Evolutionary conservation across 1,140 invertebrate genomes (phyloP), one percentile per base, ranked within the genome.

Genomic region (Oppia nitens): DNA sequence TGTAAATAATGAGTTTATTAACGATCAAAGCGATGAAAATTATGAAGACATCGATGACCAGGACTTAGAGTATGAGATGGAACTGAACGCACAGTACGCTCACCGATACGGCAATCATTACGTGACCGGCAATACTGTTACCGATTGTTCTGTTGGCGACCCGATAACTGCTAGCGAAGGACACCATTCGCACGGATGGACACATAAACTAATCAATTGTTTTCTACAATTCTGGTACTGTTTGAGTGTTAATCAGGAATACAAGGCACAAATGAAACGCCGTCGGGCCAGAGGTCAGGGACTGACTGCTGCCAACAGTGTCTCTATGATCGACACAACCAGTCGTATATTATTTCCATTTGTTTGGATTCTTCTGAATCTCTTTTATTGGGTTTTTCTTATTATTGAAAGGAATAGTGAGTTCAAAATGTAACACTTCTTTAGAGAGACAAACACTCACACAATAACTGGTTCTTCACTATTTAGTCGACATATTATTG

Each of bases 361-460:
- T 2, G 85, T 85, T 1, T 93, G 92, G 68, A 78, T 79, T 0
- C 70, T 88, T 0, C 81, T 92, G 47, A 92, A 91, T 67, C 68
- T 92, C 24, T 80, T 83, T 67, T 94, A 93, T 70, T 94, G 88
- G 88, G 73, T 87, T 60, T 74, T 81, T 45, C 89, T 87, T 52
- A 47, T 47, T 29, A 50, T 47, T 70, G 69, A 61, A 32, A 24
- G 60, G 48, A 59, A 52, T 58, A 23, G 40, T 4, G 47, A 28
- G 14, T 61, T 61, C 28, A 27, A 60, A n/a, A 45, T 40, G 28
- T 57, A 47, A 47, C 32, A n/a, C n/a, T n/a, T n/a, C n/a, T n/a
- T n/a, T n/a, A n/a, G n/a, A n/a, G n/a, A n/a, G n/a, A n/a, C n/a
- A n/a, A n/a, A n/a, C n/a, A n/a, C n/a, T n/a, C n/a, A n/a, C n/a